Base-by-base conservation (phyloP, 2,797 vertebrate species). In the Acanthiza pusilla region DNA sequence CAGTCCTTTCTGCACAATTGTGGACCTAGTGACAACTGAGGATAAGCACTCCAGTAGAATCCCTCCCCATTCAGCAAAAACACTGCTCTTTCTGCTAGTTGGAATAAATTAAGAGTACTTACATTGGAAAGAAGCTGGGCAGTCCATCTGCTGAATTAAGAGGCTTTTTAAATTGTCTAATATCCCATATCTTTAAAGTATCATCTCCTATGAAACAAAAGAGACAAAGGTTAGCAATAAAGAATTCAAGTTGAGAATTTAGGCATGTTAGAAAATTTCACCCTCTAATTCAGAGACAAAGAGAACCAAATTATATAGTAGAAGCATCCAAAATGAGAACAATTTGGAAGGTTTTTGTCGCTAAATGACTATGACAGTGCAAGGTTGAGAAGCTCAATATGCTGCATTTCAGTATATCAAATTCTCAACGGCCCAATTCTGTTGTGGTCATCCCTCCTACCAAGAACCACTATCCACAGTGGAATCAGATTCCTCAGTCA, bases 161-260 rank as follows among this genome's bases (percentile, higher is more conserved):
- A 67, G 99, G 98, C 68, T 99, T 98, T 97, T 98, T 99, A 97
- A 99, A 99, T 95, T 98, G 99, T 25, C 99, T 99, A 42, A 99
- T 98, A 90, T 99, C 99, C 99, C 99, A 99, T 42, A 97, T 97
- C 97, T 99, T 99, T 84, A 99, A 97, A 51, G 99, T 99, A 97
- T 99, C 99, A 85, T 99, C 99, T 68, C 99, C 99, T 99, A n/a
- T 40, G 71, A 96, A 91, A 95, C 13, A 62, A 96, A 91, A 51
- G 16, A 25, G 18, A 70, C 1, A 23, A 92, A 86, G 32, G 22
- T 79, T 92, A 57, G 42, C 30, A 77, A 67, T 30, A 79, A 70
- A 72, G 45, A 74, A 88, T 57, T 88, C 36, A 71, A 86, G 18
- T 36, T 18, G 90, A 66, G 19, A 84, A 82, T 22, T 48, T 4